Conservation (phyloP, 1,140 invertebrate genomes). For the Coenobita brevimanus region DNA sequence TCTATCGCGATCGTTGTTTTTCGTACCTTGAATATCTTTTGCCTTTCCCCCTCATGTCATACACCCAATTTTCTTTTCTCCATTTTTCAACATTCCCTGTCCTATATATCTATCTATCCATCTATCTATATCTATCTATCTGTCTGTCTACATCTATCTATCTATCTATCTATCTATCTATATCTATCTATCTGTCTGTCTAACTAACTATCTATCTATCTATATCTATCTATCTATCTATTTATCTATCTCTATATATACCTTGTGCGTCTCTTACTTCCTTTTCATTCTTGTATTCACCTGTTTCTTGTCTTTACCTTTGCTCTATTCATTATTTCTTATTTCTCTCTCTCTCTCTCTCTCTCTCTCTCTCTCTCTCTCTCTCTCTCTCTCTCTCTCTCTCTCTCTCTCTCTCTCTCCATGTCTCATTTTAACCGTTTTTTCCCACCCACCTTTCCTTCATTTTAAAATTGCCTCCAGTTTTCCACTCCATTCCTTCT, state of each 20-base stretch:
- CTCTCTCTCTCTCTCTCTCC: no score
- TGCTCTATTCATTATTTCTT: neutral
- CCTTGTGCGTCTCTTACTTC: neutral
- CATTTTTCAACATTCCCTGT: neutral
- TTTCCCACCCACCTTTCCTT: no score
- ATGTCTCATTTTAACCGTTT: no score
- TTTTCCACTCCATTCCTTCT: no score
- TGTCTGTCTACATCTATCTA: no score
- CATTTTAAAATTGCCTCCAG: no score
- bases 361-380: constrained; percentile 22
- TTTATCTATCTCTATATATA: neutral
- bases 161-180: no score
- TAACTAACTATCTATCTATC: no score
- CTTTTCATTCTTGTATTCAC: neutral
- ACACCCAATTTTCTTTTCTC: neutral
- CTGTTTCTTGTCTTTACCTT: neutral
- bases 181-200: no score
- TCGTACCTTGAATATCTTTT: neutral
- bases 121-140: no score
- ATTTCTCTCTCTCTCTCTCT: constrained; percentile 25
- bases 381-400: neutral
- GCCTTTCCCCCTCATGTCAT: neutral
- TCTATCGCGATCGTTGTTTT: no score
- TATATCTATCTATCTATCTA: neutral
- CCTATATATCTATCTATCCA: no score